Conservation (phyloP, 2,797 vertebrate genomes). For the Podarcis siculus region DNA sequence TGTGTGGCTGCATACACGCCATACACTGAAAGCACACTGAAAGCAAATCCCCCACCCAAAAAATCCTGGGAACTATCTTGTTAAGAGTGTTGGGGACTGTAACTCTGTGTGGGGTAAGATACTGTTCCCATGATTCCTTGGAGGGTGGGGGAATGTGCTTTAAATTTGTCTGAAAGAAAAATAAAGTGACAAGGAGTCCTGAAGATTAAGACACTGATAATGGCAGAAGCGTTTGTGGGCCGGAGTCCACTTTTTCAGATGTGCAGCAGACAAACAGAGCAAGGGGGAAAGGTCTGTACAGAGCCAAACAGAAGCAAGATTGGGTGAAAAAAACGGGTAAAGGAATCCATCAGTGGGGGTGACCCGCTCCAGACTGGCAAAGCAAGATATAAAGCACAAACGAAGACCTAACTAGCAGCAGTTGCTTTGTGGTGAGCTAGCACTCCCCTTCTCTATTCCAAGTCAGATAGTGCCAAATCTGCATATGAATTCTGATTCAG, state of each 20-base stretch:
- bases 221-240: neutral
- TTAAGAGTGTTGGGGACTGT: too few relatives aligned
- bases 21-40: too few relatives aligned
- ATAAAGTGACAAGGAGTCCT: neutral
- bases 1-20: too few relatives aligned
- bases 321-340: neutral
- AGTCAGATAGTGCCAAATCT: constrained; percentile 1
- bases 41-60: too few relatives aligned
- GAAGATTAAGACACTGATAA: neutral
- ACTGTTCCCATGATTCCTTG: too few relatives aligned
- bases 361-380: neutral
- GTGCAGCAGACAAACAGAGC: neutral
- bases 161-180: neutral
- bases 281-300: neutral
- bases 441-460: neutral
- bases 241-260: neutral
- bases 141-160: too few relatives aligned
- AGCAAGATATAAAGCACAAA: neutral
- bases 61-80: too few relatives aligned
- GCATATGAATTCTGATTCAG: neutral
- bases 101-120: too few relatives aligned
- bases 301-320: neutral
- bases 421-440: neutral
- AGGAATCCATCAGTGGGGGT: neutral
- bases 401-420: neutral